Evolutionary conservation across 2,797 vertebrate genomes (phyloP), one percentile per base, ranked within the genome.

Genomic region (Mergus octosetaceus): DNA sequence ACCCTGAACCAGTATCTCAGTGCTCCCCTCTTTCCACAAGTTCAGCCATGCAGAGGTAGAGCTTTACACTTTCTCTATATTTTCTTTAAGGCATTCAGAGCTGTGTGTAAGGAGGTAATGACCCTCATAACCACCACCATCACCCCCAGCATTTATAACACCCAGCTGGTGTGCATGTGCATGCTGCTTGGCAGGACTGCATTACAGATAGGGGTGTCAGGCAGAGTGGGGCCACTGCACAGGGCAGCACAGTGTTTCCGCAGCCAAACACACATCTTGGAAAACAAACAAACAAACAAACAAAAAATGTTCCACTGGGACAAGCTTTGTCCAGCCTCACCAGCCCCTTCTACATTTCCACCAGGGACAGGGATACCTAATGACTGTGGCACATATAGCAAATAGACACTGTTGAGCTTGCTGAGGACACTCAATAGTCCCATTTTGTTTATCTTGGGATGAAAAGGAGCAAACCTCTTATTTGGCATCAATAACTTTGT

Each of bases 291-390:
- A 49, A 24, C 47, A 49, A 49, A 49, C 47, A 49, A 49, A 25
- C 20, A 45, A 14, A 0, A 1, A 11, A 49, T 43, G 16, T 2
- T 1, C 22, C 72, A 45, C 54, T 0, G 1, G 49, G 27, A 9
- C 51, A 62, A 64, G 32, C 34, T 73, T 86, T 1, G 0, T 34
- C 43, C 73, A 88, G 64, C 16, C 38, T 70, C 68, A 66, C 8
- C 39, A 81, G 27, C 15, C 24, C 28, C 25, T 58, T 17, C 13
- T 56, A 28, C n/a, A 72, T 84, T 71, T 83, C 71, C 65, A 76
- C 11, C 64, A 71, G 58, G 34, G 47, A 72, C 20, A 85, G 74
- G 60, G 75, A 73, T 45, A 77, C 11, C 17, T 54, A 25, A 11
- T 54, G 34, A 53, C n/a, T 61, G n/a, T 76, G 21, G 28, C 51